phyloP scores from a whole-genome alignment of 2,113 vertebrate species.

The Brienomyrus brachyistius region DNA sequence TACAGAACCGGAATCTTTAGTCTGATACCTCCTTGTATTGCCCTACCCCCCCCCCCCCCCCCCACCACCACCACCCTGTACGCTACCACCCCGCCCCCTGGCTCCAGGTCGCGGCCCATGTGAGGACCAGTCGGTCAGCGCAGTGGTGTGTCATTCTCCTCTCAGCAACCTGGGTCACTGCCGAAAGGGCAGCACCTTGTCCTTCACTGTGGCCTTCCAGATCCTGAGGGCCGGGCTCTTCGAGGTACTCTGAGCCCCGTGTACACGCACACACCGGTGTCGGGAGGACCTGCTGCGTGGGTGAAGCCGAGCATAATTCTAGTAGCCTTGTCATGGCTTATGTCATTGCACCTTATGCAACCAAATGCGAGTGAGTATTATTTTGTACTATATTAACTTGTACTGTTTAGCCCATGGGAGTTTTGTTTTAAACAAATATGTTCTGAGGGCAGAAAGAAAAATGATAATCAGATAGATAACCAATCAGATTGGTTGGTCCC shows the following conservation, averaged over 20 bases:
- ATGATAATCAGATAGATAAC: too few relatives aligned
- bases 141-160: conserved; percentile 59
- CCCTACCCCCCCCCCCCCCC: not conserved
- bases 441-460: too few relatives aligned
- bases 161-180: conserved; percentile 77
- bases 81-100: not conserved
- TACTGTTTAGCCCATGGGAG: too few relatives aligned
- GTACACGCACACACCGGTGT: not conserved
- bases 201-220: conserved; percentile 85
- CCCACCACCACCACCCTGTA: too few relatives aligned
- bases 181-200: conserved; percentile 76
- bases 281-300: not conserved
- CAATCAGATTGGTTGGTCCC: too few relatives aligned
- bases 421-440: too few relatives aligned
- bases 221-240: conserved; percentile 77
- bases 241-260: too few relatives aligned
- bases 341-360: not conserved
- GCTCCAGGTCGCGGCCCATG: conserved; percentile 45
- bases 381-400: too few relatives aligned
- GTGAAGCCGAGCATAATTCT: not conserved
- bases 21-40: not conserved
- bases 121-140: conserved; percentile 45
- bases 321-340: not conserved
- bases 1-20: not conserved
- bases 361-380: too few relatives aligned